phyloP scores from a whole-genome alignment of 2,888 invertebrate genomes.

The Pelosia muscerda region DNA sequence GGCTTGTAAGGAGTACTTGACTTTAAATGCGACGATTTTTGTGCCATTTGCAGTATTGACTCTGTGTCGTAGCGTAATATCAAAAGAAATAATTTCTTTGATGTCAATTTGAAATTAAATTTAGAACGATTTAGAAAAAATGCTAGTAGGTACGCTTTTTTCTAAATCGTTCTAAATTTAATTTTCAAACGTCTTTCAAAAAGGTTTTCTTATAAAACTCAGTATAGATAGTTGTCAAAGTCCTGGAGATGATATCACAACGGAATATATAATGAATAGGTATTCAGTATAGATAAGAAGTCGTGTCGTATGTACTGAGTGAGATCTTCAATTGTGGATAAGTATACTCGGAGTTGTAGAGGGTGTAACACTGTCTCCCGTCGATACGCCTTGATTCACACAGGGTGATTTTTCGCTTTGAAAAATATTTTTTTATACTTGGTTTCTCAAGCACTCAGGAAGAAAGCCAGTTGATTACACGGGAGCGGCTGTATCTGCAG shows the following conservation, averaged over 20 bases:
- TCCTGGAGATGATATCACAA: background rate
- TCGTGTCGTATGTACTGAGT: slow-evolving; percentile 56
- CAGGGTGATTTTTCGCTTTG: slow-evolving; percentile 54
- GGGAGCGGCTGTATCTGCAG: too few relatives aligned
- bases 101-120: background rate
- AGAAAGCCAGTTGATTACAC: too few relatives aligned
- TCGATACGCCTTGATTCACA: slow-evolving; percentile 59
- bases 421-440: background rate
- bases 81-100: background rate
- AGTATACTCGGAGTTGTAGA: slow-evolving; percentile 58
- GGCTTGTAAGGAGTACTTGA: slow-evolving; percentile 46
- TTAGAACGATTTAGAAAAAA: background rate
- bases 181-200: too few relatives aligned
- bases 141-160: too few relatives aligned
- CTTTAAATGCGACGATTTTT: slow-evolving; percentile 51
- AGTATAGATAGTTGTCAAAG: background rate
- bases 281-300: background rate
- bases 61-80: slow-evolving; percentile 47
- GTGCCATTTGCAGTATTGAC: slow-evolving; percentile 20
- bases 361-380: slow-evolving; percentile 76
- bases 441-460: too few relatives aligned
- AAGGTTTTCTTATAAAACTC: background rate
- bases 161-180: background rate
- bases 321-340: slow-evolving; percentile 62
- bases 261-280: background rate